Evolutionary conservation across 2,113 vertebrate genomes (phyloP), one percentile per base, ranked within the genome.

Genomic region (Promerops cafer): DNA sequence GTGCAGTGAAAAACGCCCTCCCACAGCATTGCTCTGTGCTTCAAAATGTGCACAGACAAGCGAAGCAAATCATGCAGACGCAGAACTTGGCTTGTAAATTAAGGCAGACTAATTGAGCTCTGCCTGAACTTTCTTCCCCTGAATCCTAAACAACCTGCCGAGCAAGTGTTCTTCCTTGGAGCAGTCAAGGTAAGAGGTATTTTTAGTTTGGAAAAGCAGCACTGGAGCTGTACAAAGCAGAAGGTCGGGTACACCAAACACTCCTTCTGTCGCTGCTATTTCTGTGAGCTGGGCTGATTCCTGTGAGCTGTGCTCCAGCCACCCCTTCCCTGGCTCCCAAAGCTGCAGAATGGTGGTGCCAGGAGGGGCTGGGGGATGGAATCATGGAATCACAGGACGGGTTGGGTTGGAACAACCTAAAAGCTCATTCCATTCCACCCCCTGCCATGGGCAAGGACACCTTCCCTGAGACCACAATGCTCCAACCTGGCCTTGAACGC

Each of bases 41-140:
- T 40, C 37, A 40, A 53, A 61, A 74, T 13, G 59, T 54, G 80
- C 76, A 63, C 77, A 59, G 56, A 26, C 40, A 52, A 71, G 53
- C 2, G 28, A 37, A 82, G 81, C 65, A 42, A 60, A 84, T 84
- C 54, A 3, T 30, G 68, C 75, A 61, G 87, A 63, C 50, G 3
- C 63, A 85, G 57, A 82, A 49, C 65, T 89, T 42, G 1, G 47
- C 89, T 66, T 63, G 91, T 26, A 85, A 94, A 91, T 85, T 23
- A 49, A 94, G 61, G 33, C 66, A 44, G 89, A 10, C 72, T 89
- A 79, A 89, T 83, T 65, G 78, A 85, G 93, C 90, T 77, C 54
- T 61, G 78, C 87, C 91, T 91, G 53, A 33, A 65, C 71, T 93
- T 90, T 79, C 96, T 83, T 90, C 75, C 75, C 80, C 78, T 42